A percentile compares a stretch with the other conserved stretches of the same genome.
Evolutionary conservation across 2,888 invertebrate genomes (phyloP).

Genomic region (Campoplex capitator): DNA sequence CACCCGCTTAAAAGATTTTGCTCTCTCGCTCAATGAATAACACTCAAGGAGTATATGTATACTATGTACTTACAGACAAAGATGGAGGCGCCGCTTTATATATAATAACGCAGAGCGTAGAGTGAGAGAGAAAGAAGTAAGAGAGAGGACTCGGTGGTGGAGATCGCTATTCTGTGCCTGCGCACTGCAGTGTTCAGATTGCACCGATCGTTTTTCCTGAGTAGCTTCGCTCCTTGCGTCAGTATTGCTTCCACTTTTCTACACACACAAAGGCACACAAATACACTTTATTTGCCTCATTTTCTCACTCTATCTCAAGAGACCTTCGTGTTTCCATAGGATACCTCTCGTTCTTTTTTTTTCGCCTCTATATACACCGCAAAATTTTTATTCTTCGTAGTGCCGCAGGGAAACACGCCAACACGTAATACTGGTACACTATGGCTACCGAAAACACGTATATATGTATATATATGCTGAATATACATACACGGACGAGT

Average conservation of each 20-base stretch:
- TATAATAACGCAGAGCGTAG: conserved; percentile 1
- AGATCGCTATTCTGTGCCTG: conserved; percentile 48
- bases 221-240: conserved; percentile 43
- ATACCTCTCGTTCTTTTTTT: conserved; percentile 26
- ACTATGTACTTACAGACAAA: conserved; percentile 34
- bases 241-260: conserved; percentile 44
- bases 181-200: conserved; percentile 60
- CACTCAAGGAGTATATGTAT: conserved; percentile 42
- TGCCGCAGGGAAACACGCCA: conserved; percentile 60
- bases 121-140: background rate
- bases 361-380: conserved; percentile 23
- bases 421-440: conserved; percentile 71
- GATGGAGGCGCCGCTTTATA: conserved; percentile 51
- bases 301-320: conserved; percentile 42
- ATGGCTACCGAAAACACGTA: conserved; percentile 26
- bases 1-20: conserved; percentile 76
- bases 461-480: conserved; percentile 32
- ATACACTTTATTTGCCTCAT: conserved; percentile 46
- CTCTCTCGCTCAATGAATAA: conserved; percentile 51
- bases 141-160: conserved; percentile 43
- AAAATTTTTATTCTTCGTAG: conserved; percentile 61
- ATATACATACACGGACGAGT: conserved; percentile 68
- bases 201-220: conserved; percentile 61
- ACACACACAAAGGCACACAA: conserved; percentile 10
- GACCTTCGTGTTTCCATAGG: conserved; percentile 53